Evolutionary conservation across 1,140 invertebrate genomes (phyloP), one percentile per base, ranked within the genome.

Genomic region (Portunus trituberculatus): DNA sequence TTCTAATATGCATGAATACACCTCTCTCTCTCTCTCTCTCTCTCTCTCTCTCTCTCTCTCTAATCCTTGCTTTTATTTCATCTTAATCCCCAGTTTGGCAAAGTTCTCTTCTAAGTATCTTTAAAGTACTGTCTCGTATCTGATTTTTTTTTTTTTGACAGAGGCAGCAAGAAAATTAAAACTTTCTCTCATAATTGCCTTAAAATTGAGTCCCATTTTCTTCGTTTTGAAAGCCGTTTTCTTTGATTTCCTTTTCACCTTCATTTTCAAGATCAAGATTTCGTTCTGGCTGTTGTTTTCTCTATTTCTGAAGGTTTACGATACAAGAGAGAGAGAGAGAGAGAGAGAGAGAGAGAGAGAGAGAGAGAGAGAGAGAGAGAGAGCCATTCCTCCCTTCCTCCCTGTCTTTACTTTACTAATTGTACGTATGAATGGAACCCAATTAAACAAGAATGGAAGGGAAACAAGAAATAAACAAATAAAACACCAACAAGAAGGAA

Each of bases 371-470:
- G 89, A 84, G 76, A 76, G 25, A 82, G 82, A 83, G 91, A 76
- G 91, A 59, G 59, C 76, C 14, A 93, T 12, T 20, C 28, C 1
- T n/a, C 25, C n/a, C 67, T 76, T 76, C 20, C 67, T n/a, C 67
- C 20, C 67, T n/a, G 67, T 76, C 67, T 76, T 76, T 76, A 76
- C n/a, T n/a, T 76, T n/a, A 76, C 67, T 76, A 76, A 76, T 76
- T 76, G 67, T 76, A 76, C 67, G 8, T 76, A 8, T 76, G 86
- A 88, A 46, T 45, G 86, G 86, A 46, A 32, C n/a, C 12, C 67
- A 76, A 76, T 76, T 76, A 76, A 76, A 76, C n/a, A n/a, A 76
- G 67, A 46, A 82, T 59, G 76, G 29, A 91, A 52, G 89, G 45
- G 46, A 91, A 29, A 59, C 20, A 48, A n/a, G 46, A 52, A 14